Base-by-base conservation (phyloP, 1,140 invertebrate genomes). In the Wiebesia pumilae region DNA sequence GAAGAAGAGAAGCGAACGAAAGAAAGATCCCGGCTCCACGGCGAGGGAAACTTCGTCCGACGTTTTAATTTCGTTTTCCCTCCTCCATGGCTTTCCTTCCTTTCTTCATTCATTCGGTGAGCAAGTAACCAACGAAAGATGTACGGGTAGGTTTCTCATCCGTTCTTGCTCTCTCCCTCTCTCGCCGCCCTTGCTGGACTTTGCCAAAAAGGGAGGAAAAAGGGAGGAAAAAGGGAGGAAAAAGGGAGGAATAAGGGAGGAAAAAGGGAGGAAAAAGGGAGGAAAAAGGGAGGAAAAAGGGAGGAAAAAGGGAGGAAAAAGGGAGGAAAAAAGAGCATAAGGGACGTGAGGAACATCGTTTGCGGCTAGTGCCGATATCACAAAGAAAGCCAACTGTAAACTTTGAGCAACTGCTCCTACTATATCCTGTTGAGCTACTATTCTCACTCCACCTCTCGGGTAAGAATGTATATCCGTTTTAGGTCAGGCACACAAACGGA, bases 1-100 rank as follows among this genome's bases (percentile, higher is more conserved):
- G 58, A 83, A 80, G 51, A 75, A 16, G 51, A 14, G 27, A 47
- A 38, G 0, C 33, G 40, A 27, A 35, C 21, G 40, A 51, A 77
- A 83, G 43, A 54, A 88, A 81, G 84, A 86, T 85, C 38, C 62
- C 47, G 35, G 67, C 79, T 88, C 85, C 81, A 40, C 82, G 85
- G 81, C 73, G 81, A 88, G 78, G 82, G 87, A 91, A 92, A 92
- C 90, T 92, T 91, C 87, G 87, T 88, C 89, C 88, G 89, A 91
- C 90, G 91, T 92, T 93, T 93, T 92, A 92, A 92, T 93, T 92
- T 92, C 91, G 90, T 92, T 92, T 92, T 89, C 86, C 69, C 81
- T 86, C 85, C 79, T 81, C 73, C 83, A 58, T 81, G 83, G 65
- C 80, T 81, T 85, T 87, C 73, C 79, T 77, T 58, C 71, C 27